phyloP scores from a whole-genome alignment of 2,888 invertebrate genomes.

The Vandiemenella viatica region DNA sequence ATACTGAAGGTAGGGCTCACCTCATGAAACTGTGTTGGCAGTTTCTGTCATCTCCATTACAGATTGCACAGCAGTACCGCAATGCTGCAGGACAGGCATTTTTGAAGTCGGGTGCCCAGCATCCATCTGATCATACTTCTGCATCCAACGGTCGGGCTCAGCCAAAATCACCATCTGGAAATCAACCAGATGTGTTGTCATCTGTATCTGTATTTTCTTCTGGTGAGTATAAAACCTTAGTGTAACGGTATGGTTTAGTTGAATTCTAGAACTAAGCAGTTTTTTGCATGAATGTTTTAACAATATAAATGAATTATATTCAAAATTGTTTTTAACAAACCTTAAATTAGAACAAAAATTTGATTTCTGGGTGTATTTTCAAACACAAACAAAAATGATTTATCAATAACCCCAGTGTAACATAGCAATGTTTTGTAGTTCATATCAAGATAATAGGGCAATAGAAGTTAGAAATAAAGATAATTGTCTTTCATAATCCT shows the following conservation, averaged over 20 bases:
- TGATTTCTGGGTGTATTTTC: too few relatives aligned
- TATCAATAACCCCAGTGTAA: too few relatives aligned
- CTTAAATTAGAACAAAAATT: not conserved
- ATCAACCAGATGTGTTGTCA: conserved; percentile 18
- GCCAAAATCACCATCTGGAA: conserved; percentile 17
- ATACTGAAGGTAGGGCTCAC: conserved; percentile 21
- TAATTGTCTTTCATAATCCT: too few relatives aligned
- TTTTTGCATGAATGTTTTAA: not conserved
- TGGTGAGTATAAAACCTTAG: conserved; percentile 5
- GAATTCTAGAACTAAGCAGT: not conserved
- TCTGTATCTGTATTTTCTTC: conserved; percentile 19
- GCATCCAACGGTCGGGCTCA: conserved; percentile 15
- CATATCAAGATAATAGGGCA: too few relatives aligned
- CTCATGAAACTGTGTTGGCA: conserved; percentile 18
- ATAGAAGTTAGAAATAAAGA: too few relatives aligned
- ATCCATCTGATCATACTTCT: conserved; percentile 29
- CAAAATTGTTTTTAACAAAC: not conserved
- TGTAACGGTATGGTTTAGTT: not conserved
- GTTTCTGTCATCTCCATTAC: conserved; percentile 27
- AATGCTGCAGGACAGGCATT: conserved; percentile 21
- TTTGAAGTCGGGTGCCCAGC: conserved; percentile 33
- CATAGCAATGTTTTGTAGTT: too few relatives aligned
- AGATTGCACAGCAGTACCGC: conserved; percentile 25
- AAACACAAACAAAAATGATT: too few relatives aligned
- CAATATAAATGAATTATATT: not conserved